phyloP scores from a whole-genome alignment of 1,140 invertebrate species.

The Brachionus calyciflorus region DNA sequence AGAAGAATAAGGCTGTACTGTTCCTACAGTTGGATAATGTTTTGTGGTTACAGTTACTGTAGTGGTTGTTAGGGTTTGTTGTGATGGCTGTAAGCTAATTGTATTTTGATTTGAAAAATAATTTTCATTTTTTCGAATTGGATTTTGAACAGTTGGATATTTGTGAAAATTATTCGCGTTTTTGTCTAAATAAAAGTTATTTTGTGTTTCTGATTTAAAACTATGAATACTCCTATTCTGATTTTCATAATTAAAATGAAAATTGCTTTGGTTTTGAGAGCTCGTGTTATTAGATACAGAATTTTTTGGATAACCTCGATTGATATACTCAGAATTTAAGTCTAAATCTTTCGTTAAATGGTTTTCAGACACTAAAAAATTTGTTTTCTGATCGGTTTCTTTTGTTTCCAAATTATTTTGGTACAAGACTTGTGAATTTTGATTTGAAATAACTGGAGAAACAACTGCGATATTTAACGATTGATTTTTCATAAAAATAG shows the following conservation, averaged over 20 bases:
- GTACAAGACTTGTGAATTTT: background rate
- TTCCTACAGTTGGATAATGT: no score
- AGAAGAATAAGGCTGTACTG: background rate
- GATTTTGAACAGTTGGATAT: background rate
- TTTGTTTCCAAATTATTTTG: background rate
- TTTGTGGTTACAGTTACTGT: slow-evolving; percentile 21
- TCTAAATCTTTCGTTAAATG: no score
- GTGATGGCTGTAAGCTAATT: background rate
- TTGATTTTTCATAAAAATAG: background rate
- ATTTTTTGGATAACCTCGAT: background rate
- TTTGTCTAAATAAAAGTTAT: no score
- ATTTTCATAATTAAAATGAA: no score
- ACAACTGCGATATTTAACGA: background rate
- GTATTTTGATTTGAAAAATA: background rate
- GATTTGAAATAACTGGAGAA: background rate
- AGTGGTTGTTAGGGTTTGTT: background rate
- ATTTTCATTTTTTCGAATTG: background rate
- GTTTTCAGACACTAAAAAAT: no score
- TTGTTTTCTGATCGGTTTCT: no score
- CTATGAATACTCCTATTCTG: no score
- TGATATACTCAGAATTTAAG: no score
- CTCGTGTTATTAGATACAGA: background rate
- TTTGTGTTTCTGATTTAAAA: no score
- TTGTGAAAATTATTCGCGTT: background rate
- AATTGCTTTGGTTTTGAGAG: no score